These are phyloP conservation scores for Nibea coibor DNA, from an alignment of 2,113 vertebrate genomes.

Conservation along the genomic window DNA sequence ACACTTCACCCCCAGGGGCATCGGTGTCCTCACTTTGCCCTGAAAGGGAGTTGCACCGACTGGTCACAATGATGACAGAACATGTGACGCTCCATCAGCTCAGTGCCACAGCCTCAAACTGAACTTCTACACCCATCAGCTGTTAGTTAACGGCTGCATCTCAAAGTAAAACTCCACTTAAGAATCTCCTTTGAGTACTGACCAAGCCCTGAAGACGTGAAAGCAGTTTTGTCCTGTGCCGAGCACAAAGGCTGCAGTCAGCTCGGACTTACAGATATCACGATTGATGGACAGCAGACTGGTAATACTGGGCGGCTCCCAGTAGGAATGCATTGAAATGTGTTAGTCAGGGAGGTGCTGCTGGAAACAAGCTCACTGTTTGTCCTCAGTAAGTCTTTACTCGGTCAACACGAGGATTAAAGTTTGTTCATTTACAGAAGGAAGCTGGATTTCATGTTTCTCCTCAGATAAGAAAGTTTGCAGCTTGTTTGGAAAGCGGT, in stretches of 20 bases:
- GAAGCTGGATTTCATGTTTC: background rate
- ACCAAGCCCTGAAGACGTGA: background rate
- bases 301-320: background rate
- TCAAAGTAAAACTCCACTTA: too few species aligned
- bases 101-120: background rate
- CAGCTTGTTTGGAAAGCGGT: background rate
- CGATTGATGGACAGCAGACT: background rate
- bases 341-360: conserved; percentile 14
- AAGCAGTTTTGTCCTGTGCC: background rate
- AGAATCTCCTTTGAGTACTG: background rate
- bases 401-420: conserved; percentile 6
- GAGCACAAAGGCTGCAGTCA: background rate
- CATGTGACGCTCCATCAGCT: conserved; percentile 15
- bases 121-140: background rate
- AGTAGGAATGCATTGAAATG: conserved; percentile 6
- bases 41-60: conserved; percentile 54
- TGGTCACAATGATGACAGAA: conserved; percentile 68
- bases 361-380: conserved; percentile 32
- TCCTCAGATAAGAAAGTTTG: conserved; percentile 1
- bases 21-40: conserved; percentile 69
- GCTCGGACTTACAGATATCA: background rate
- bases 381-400: conserved; percentile 1
- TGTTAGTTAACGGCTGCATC: background rate
- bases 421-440: conserved; percentile 26
- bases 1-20: conserved; percentile 54